Evolutionary conservation across 2,113 vertebrate species (phyloP).

Genomic region (Xenopus borealis): DNA sequence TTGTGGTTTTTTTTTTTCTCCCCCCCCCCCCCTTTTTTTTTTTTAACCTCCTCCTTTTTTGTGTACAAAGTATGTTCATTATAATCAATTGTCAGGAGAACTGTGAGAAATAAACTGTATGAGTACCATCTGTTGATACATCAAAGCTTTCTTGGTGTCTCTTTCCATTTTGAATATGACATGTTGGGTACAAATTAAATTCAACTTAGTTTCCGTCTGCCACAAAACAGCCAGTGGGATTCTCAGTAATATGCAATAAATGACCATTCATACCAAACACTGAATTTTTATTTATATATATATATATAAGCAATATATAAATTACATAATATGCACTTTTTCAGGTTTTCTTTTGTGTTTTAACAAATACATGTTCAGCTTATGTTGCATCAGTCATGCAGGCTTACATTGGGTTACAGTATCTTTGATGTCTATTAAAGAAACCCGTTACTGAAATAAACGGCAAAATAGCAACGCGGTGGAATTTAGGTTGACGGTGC

Average conservation of each 20-base stretch:
- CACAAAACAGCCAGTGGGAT: background rate
- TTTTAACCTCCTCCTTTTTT: slow-evolving; percentile 75
- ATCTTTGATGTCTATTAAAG: slow-evolving; percentile 5
- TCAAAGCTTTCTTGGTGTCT: slow-evolving; percentile 51
- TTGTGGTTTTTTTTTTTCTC: slow-evolving; percentile 86
- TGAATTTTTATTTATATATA: slow-evolving; percentile 59
- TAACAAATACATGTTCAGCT: slow-evolving; percentile 60
- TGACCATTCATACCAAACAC: background rate
- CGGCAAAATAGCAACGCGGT: background rate
- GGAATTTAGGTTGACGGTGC: background rate
- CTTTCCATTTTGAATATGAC: background rate
- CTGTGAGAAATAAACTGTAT: slow-evolving; percentile 98
- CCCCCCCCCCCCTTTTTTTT: slow-evolving; percentile 79
- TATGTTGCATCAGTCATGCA: slow-evolving; percentile 25
- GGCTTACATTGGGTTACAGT: background rate
- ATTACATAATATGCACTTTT: slow-evolving; percentile 56
- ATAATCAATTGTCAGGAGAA: slow-evolving; percentile 97
- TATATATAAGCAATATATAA: slow-evolving; percentile 41
- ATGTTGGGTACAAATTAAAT: background rate
- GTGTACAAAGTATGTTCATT: slow-evolving; percentile 99
- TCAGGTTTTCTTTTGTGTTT: slow-evolving; percentile 49
- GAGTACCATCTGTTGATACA: slow-evolving; percentile 92
- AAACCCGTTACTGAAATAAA: background rate
- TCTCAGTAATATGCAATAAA: slow-evolving; percentile 6
- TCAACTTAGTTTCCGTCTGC: background rate